Evolutionary conservation across 2,888 invertebrate species (phyloP), one percentile per base, ranked within the genome.

Genomic region (Crepidodera aurea): DNA sequence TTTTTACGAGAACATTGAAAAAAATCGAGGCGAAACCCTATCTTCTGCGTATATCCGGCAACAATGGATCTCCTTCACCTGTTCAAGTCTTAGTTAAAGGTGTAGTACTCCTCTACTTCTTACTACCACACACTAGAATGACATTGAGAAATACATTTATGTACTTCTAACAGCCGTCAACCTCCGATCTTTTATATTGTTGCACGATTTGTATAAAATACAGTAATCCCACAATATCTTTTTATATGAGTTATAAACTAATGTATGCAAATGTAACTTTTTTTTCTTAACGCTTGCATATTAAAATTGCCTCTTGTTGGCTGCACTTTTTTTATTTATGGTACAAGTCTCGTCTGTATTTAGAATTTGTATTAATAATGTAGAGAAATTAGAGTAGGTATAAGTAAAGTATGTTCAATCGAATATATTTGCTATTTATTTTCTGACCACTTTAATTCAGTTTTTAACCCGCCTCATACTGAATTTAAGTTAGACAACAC

Each of bases 91-190:
- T 48, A 46, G 48, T 48, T 55, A 18, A n/a, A 42, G 44, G 59
- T 61, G 46, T 51, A 13, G 34, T 34, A 59, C 65, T 61, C 64
- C 60, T 62, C 53, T 55, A 65, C 59, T 34, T 8, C 12, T 13
- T 48, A 65, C 65, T 65, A 65, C 65, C 65, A 65, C 62, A 65
- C 65, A 62, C 56, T 58, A 42, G 58, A 44, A 48, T 62, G 65
- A 60, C 65, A 65, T 65, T 65, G 65, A 65, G 56, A 60, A 50
- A 51, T 42, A 64, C 60, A 64, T 60, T 64, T 64, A 60, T 53
- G 46, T 44, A 63, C 51, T 53, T 54, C 48, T 50, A 58, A 19
- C 34, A 56, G 34, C 56, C 48, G 54, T 58, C 53, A 60, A 60
- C 51, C 51, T 60, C 46, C 59, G 51, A 53, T 40, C 42, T 34